Base-by-base conservation (phyloP, 2,797 vertebrate genomes). In the Salmo trutta region DNA sequence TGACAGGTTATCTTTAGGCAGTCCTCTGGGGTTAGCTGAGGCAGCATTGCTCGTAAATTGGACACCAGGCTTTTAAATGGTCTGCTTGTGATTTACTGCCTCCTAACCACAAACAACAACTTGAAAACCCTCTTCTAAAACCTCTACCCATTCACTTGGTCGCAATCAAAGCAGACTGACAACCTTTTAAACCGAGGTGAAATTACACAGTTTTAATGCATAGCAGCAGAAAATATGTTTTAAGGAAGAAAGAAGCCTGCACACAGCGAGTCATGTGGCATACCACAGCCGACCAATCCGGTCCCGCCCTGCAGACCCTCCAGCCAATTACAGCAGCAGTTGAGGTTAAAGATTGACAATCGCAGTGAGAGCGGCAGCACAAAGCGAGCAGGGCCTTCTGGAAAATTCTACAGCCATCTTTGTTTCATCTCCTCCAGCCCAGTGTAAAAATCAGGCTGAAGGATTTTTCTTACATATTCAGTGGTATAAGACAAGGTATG, bases 401-500 rank as follows among this genome's bases (percentile, higher is more conserved):
- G 97, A 98, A 98, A 95, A 95, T 98, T 98, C 97, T 94, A 93
- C 91, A 93, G 89, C 95, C 95, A 95, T 96, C 94, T 96, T 96
- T 96, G 95, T 96, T 96, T 94, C 93, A 87, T 90, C 93, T 93
- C 93, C 92, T 91, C 91, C 94, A 94, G 93, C 88, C 89, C 90
- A 91, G 91, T 92, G 91, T 83, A 88, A 91, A 91, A 92, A 88
- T 85, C 92, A 94, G 94, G 91, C 93, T 92, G 92, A 95, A 92
- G 85, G 85, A 91, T 86, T 93, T 93, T 75, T 89, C 84, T 88
- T 86, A 3, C 87, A 64, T 89, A 86, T 92, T 88, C 82, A 87
- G 81, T 91, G 75, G 88, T 89, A 88, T 77, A 90, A 81, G 80
- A 90, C 87, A 88, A 94, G 89, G 89, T 93, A 80, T 88, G 83